Base-by-base conservation (phyloP, 2,888 invertebrate species). In the Poecilus cupreus region DNA sequence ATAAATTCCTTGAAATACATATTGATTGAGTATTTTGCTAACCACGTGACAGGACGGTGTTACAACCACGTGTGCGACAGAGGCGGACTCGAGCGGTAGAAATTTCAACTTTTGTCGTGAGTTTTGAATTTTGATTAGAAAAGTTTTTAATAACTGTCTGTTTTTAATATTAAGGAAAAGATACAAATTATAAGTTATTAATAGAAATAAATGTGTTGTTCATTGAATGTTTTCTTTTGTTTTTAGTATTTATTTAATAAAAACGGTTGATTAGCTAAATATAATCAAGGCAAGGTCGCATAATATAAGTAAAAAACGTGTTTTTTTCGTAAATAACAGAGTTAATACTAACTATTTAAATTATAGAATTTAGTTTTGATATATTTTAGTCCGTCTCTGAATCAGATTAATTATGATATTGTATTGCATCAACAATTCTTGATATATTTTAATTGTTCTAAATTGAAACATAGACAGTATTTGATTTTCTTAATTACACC, bases 381-480 rank as follows among this genome's bases (percentile, higher is more conserved):
- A 32, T 43, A n/a, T 26, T 60, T 26, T 60, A 60, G 24, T 60
- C 22, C 60, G 24, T n/a, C 60, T 11, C 57, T 60, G 60, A 26
- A 22, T 60, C 1, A 18, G 22, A 13, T 60, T n/a, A 54, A 54
- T 22, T 18, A 54, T 11, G 54, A 8, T 22, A 60, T 60, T n/a
- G 22, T 60, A 60, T 60, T 60, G 60, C 26, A 24, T 60, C 24
- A 60, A 26, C 60, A 24, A 60, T 26, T 24, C 13, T 60, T 26
- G 24, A 60, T 60, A 60, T 60, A 60, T 60, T 13, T 60, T 60
- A 60, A 60, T 60, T 60, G 60, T 60, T 26, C 26, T 60, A n/a
- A 26, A 60, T 60, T 60, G 26, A 26, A 60, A 60, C 26, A 60
- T n/a, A 60, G 22, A 60, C 13, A 24, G 60, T 26, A 26, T 26